These are phyloP conservation scores for Drosophila subpulchrella DNA, from an alignment of 1,140 invertebrate genomes.

Conservation along the genomic window DNA sequence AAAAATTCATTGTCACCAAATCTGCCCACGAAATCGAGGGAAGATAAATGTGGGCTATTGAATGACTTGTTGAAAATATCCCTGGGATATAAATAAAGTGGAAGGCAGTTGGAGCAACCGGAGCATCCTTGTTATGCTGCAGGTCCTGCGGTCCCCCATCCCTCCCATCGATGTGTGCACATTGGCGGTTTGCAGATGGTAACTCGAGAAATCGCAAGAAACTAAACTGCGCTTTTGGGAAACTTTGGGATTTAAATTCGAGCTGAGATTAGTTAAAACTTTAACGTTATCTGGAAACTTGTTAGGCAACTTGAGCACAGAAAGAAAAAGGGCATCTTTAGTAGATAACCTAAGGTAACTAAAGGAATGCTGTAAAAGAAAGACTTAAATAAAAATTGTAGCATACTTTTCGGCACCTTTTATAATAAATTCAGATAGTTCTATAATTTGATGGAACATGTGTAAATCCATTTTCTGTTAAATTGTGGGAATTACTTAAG, in stretches of 20 bases:
- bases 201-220: conserved; percentile 9
- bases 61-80: conserved; percentile 30
- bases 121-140: neutral
- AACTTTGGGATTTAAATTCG: conserved; percentile 16
- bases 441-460: too few relatives aligned
- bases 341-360: too few relatives aligned
- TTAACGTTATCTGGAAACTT: neutral
- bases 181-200: neutral
- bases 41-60: conserved; percentile 31
- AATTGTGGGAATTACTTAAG: neutral
- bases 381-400: too few relatives aligned
- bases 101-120: neutral
- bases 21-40: conserved; percentile 20
- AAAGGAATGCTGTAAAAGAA: too few relatives aligned
- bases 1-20: conserved; percentile 28
- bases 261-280: neutral
- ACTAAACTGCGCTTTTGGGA: conserved; percentile 1
- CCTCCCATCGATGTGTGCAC: too few relatives aligned
- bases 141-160: neutral
- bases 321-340: neutral
- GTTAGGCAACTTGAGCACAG: neutral
- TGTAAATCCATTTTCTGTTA: neutral
- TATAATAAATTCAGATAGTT: too few relatives aligned
- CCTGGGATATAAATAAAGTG: conserved; percentile 4
- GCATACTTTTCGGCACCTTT: too few relatives aligned